A percentile compares a stretch with the other conserved stretches of the same genome.
Evolutionary conservation across 2,113 vertebrate species (phyloP).

Genomic region (Lagopus muta): DNA sequence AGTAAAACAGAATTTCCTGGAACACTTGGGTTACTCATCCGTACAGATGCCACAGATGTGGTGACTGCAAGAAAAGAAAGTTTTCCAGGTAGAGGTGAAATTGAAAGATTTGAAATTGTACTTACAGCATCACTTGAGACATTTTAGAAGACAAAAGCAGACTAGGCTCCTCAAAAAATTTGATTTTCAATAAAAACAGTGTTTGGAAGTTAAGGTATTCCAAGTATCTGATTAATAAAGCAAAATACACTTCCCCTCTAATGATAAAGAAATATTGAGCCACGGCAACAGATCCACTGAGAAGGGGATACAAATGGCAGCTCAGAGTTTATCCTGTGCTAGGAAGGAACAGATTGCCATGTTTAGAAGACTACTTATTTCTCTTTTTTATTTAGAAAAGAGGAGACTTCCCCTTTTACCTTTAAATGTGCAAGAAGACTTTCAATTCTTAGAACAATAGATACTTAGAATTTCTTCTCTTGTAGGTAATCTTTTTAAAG

Average conservation of each 20-base stretch:
- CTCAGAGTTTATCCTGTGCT: background rate
- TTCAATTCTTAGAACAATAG: background rate
- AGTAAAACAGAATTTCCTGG: slow-evolving; percentile 82
- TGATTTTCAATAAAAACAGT: background rate
- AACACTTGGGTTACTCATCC: slow-evolving; percentile 66
- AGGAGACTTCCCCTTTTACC: background rate
- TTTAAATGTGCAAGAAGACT: background rate
- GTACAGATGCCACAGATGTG: slow-evolving; percentile 64
- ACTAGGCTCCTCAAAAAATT: background rate
- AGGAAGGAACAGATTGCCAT: background rate
- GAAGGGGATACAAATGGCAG: background rate
- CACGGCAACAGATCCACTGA: background rate
- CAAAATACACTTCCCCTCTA: background rate
- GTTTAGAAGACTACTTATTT: background rate
- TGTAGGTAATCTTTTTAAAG: background rate
- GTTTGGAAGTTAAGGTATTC: background rate
- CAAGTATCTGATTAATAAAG: background rate
- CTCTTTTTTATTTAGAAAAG: background rate
- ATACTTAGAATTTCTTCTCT: background rate
- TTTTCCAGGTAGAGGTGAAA: slow-evolving; percentile 74
- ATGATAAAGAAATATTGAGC: background rate
- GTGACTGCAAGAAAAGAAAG: slow-evolving; percentile 70
- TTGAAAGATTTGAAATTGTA: slow-evolving; percentile 65
- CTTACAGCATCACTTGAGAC: background rate
- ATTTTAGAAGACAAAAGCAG: background rate